Base-by-base conservation (phyloP, 2,888 invertebrate genomes). In the Octodonta nipae region DNA sequence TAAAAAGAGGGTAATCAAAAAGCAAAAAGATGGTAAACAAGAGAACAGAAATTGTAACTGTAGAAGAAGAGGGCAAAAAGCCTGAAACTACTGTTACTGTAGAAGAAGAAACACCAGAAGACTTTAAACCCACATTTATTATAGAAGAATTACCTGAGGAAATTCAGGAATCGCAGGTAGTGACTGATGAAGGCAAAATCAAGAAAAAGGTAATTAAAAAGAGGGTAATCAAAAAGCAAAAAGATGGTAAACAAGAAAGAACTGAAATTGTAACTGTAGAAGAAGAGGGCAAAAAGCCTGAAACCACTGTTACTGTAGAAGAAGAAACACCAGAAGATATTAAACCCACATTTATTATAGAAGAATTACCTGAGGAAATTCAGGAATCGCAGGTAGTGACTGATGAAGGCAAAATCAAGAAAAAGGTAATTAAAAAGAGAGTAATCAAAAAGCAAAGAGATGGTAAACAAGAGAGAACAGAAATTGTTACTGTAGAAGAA, bases 401-500 rank as follows among this genome's bases (percentile, higher is more conserved):
- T 39, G 17, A 49, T 20, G 45, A 45, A 14, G 45, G 46, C 3
- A 44, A 39, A 30, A 39, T 39, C 15, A 49, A 49, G 33, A 51
- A 51, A 16, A 48, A 46, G 28, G 41, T 50, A 3, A 44, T 47
- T 13, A 61, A 55, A 40, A 63, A 60, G 36, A 55, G 61, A 2
- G 60, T 63, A 32, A 55, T 64, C 2, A 64, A 62, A 32, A 63
- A 60, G 20, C 58, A 55, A n/a, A 52, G 51, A 13, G 58, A 52
- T 3, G 49, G 46, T 5, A 53, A 52, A 27, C 36, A 60, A 24
- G 50, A 58, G 45, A 43, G 50, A 0, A 55, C 59, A 17, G 58
- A 68, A 62, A 64, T 65, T 47, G 52, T 55, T 4, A 60, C 54
- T 0, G 52, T 59, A 22, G 61, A 65, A 42, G 63, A 62, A 42